These are phyloP conservation scores for Cantharis rufa DNA, from an alignment of 2,888 invertebrate genomes.

Conservation along the genomic window DNA sequence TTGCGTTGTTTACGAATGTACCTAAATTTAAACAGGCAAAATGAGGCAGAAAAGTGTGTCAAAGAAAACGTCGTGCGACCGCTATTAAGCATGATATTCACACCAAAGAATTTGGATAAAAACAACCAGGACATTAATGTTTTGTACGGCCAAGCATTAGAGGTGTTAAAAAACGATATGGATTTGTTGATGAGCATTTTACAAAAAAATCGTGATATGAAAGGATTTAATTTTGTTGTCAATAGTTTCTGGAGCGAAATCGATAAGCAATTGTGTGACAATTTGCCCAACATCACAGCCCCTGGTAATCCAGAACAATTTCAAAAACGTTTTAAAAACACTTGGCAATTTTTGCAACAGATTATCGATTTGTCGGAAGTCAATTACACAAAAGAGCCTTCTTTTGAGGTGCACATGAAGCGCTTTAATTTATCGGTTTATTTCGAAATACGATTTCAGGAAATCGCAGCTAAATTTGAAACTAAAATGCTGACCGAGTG, in stretches of 20 bases:
- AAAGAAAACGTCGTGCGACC: conserved; percentile 70
- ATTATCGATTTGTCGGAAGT: conserved; percentile 70
- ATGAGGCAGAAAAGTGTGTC: conserved; percentile 73
- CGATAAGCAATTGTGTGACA: conserved; percentile 78
- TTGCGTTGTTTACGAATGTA: conserved; percentile 62
- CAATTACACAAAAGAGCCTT: conserved; percentile 67
- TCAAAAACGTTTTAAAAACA: conserved; percentile 79
- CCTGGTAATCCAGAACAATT: conserved; percentile 91
- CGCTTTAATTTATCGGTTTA: conserved; percentile 97
- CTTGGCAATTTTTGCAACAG: conserved; percentile 73
- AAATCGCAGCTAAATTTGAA: conserved; percentile 77
- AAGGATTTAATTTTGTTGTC: conserved; percentile 76
- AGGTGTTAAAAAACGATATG: conserved; percentile 72
- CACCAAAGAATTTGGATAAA: conserved; percentile 62
- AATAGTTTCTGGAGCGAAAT: conserved; percentile 89
- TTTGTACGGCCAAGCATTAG: conserved; percentile 72
- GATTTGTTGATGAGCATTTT: conserved; percentile 46
- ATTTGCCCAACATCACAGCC: conserved; percentile 83
- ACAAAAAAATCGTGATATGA: conserved; percentile 56
- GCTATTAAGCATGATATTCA: conserved; percentile 71
- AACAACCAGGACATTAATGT: conserved; percentile 68
- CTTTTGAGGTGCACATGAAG: conserved; percentile 74
- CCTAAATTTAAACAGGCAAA: conserved; percentile 66
- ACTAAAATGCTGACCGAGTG: conserved; percentile 51
- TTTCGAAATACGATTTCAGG: conserved; percentile 93